Evolutionary conservation across 2,888 invertebrate species (phyloP).

Genomic region (Ichneumoninae sp.): DNA sequence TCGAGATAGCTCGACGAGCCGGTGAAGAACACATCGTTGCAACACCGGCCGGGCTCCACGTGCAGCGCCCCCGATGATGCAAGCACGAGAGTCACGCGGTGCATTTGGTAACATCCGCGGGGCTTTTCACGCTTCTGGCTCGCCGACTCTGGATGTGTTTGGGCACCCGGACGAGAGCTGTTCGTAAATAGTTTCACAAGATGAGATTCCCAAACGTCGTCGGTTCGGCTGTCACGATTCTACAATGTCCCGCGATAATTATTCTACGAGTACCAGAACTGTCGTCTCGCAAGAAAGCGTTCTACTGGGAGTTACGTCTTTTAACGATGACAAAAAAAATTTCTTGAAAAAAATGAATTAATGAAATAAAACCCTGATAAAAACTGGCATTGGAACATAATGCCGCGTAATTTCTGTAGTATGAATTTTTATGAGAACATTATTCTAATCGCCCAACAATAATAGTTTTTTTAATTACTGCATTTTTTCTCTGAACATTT

Average conservation of each 20-base stretch:
- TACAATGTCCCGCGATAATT: neutral
- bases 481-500: neutral
- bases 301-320: neutral
- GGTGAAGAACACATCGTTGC: constrained; percentile 39
- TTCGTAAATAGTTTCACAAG: constrained; percentile 29
- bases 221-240: neutral
- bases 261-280: neutral
- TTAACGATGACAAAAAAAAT: neutral
- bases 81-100: constrained; percentile 30
- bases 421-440: neutral
- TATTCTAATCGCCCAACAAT: neutral
- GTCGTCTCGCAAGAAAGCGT: neutral
- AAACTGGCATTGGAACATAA: neutral
- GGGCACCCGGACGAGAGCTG: constrained; percentile 6
- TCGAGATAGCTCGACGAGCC: constrained; percentile 17
- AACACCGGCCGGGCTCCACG: constrained; percentile 50
- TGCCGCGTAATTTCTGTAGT: neutral
- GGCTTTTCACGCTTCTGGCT: neutral
- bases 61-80: constrained; percentile 58
- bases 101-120: constrained; percentile 47
- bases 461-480: neutral
- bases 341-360: neutral
- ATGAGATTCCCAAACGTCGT: constrained; percentile 12
- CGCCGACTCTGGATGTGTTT: constrained; percentile 1
- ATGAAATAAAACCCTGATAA: neutral